Conservation (phyloP, 2,888 invertebrate genomes). For the Lochmaea capreae region DNA sequence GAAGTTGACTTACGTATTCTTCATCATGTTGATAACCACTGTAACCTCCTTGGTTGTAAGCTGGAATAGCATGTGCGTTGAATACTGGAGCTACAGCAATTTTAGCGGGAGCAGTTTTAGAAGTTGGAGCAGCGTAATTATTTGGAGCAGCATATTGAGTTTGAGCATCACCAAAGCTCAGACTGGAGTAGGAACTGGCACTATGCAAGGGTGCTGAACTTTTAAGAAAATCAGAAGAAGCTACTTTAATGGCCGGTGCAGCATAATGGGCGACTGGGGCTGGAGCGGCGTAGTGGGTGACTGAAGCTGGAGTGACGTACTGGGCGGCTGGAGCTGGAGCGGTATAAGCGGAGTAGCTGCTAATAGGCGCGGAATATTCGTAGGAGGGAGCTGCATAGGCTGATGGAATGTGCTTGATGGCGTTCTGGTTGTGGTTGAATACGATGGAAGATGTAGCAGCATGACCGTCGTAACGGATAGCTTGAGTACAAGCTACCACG, state of each 20-base stretch:
- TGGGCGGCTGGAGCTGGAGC: slow-evolving; percentile 37
- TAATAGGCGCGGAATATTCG: slow-evolving; percentile 32
- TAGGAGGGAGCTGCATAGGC: slow-evolving; percentile 34
- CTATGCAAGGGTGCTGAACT: slow-evolving; percentile 25
- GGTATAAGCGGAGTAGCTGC: slow-evolving; percentile 20
- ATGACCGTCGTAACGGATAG: slow-evolving; percentile 52
- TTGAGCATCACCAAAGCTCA: background rate
- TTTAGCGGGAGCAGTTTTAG: slow-evolving; percentile 31
- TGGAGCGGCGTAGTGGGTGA: slow-evolving; percentile 2
- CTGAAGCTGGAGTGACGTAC: slow-evolving; percentile 38
- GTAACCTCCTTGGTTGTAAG: slow-evolving; percentile 26
- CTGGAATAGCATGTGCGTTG: slow-evolving; percentile 37
- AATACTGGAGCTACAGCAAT: slow-evolving; percentile 31
- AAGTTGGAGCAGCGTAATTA: background rate
- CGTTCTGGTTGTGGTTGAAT: slow-evolving; percentile 52
- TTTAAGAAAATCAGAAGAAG: slow-evolving; percentile 9
- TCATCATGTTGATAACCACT: slow-evolving; percentile 42
- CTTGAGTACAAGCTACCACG: slow-evolving; percentile 63
- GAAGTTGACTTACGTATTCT: slow-evolving; percentile 41
- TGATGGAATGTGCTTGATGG: slow-evolving; percentile 46
- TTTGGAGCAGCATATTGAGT: slow-evolving; percentile 29
- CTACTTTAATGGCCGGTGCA: slow-evolving; percentile 19
- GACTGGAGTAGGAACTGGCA: slow-evolving; percentile 8
- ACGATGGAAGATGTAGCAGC: slow-evolving; percentile 48
- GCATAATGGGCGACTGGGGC: slow-evolving; percentile 26